Percentiles rank a stretch among this genome's conserved stretches.
phyloP scores from a whole-genome alignment of 2,113 vertebrate genomes.

The Barnardius zonarius region DNA sequence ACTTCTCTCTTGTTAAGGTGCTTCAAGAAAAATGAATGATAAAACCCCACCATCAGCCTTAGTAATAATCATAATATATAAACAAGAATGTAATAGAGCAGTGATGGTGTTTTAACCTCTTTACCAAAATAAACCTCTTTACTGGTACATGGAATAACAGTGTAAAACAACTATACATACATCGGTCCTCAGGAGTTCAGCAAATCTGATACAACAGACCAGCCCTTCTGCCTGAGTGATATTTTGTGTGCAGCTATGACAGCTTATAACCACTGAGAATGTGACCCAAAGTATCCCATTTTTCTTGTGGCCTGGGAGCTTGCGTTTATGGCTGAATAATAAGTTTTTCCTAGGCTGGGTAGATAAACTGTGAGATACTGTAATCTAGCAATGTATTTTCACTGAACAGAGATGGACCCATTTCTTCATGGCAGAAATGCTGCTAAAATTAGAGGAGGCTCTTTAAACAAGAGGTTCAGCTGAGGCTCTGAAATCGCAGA shows the following conservation, averaged over 20 bases:
- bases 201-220: not conserved
- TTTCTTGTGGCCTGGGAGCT: not conserved
- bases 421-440: not conserved
- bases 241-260: not conserved
- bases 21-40: not conserved
- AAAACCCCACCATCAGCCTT: not conserved
- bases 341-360: not conserved
- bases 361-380: not conserved
- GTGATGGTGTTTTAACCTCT: not conserved
- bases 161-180: not conserved
- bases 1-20: not conserved
- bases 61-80: not conserved
- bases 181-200: not conserved
- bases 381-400: not conserved
- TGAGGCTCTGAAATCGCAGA: not conserved
- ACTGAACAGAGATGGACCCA: not conserved
- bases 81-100: not conserved
- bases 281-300: not conserved
- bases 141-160: not conserved
- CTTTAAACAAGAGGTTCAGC: not conserved
- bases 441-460: not conserved
- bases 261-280: not conserved
- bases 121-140: not conserved
- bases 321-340: not conserved
- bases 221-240: not conserved